Base-by-base conservation (phyloP, 1,140 invertebrate species). In the Globodera ellingtonae region DNA sequence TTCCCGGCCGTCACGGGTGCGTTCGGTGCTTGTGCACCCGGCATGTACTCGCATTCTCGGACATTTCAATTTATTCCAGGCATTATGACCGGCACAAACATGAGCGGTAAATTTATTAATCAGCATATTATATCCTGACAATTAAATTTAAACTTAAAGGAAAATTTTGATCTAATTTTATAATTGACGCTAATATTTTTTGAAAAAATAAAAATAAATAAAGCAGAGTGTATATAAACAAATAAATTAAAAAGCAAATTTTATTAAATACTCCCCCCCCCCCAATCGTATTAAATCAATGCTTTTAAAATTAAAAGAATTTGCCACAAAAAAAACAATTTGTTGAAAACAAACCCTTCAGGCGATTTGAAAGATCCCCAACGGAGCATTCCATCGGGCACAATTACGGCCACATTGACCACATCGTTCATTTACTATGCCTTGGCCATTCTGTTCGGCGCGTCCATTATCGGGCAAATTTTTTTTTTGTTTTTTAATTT, bases 331-430 rank as follows among this genome's bases (percentile, higher is more conserved):
- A 35, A 35, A 35, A 35, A 35, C 35, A 35, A 35, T 35, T 35
- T 35, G 35, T 35, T 35, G 3, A 35, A 35, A 35, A 35, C 94
- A 35, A 24, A 35, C 35, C 35, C 35, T 35, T 35, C 35, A 87
- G 95, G 95, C n/a, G 95, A 98, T 91, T 89, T 98, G 13, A 77
- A 72, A 90, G 94, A 94, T 89, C 97, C 97, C 6, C 93, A 93
- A 8, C 93, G 93, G 84, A 95, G 94, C 74, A 99, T 99, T 87
- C 98, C 98, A 0, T 90, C 92, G 72, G 98, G 98, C 65, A 99
- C 98, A n/a, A 95, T 99, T 82, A 93, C 94, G 84, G 98, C 98
- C 70, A 98, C 98, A 89, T 86, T 95, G 52, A 98, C 96, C 15
- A 99, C 98, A 5, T 98, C 96, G 46, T 93, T 93, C 62, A 96